Base-by-base conservation (phyloP, 2,113 vertebrate genomes). In the Motacilla tschutschensis region DNA sequence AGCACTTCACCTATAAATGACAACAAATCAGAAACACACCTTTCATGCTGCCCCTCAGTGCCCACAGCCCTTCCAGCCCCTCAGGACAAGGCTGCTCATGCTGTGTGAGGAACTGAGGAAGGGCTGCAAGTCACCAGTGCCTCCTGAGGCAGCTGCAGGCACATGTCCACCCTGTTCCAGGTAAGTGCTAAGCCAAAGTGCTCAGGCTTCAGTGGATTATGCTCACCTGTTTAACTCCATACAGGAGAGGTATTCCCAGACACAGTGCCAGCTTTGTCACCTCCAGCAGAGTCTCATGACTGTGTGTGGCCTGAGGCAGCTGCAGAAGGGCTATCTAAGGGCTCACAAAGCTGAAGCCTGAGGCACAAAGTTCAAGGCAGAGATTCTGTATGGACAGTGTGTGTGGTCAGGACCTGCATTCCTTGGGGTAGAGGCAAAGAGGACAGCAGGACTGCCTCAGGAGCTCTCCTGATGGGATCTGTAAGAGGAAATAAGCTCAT, bases 291-390 rank as follows among this genome's bases (percentile, higher is more conserved):
- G 41, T 36, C 60, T 5, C 24, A 26, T 1, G 6, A 28, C 86
- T 60, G 72, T n/a, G 73, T 59, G 88, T 85, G 83, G 90, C 55
- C 85, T 46, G 59, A 71, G 44, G 76, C 80, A 91, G 86, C 83
- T 88, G 83, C 74, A 75, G 65, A 64, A 77, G 44, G 51, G 46
- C 79, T 20, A 9, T 50, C 41, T 29, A 19, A 73, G 73, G 73
- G 77, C 70, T 85, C 70, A 55, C 41, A 40, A 43, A 77, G 67
- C 65, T 87, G 57, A 55, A 66, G 65, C 51, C 70, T 1, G 2
- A 87, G 65, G 77, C 75, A 76, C 33, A 17, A 55, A 63, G 60
- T 48, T 92, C 64, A 85, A 74, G 85, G 83, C 69, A 85, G 69
- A 89, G 43, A 64, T 91, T 71, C 60, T 87, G n/a, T 46, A 25